Evolutionary conservation across 2,888 invertebrate genomes (phyloP).

Genomic region (Nymphalis urticae): DNA sequence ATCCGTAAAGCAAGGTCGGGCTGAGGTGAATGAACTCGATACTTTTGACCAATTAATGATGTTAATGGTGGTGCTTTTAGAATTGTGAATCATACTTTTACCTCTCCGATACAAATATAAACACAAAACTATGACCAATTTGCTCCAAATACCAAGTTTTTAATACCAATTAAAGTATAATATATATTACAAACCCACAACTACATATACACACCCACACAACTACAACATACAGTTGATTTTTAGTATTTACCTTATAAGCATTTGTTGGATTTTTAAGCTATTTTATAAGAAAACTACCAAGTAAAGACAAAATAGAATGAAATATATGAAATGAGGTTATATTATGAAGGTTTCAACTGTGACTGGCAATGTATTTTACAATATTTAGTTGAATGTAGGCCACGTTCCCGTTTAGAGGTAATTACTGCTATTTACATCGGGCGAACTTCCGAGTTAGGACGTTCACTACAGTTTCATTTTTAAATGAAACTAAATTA

Average conservation of each 20-base stretch:
- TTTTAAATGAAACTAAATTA: background rate
- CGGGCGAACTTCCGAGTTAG: conserved; percentile 19
- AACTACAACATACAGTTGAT: no score
- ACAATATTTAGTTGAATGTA: conserved; percentile 25
- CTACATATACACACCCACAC: no score
- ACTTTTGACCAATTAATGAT: conserved; percentile 37
- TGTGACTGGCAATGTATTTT: conserved; percentile 9
- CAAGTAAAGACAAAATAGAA: no score
- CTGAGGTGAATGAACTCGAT: conserved; percentile 33
- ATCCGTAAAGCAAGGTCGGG: conserved; percentile 51
- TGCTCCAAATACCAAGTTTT: no score
- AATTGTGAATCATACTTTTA: conserved; percentile 17
- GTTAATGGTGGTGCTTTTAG: conserved; percentile 26
- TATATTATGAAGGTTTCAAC: background rate
- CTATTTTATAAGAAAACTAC: no score
- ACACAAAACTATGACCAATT: background rate
- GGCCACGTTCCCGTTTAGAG: conserved; percentile 30
- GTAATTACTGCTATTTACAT: conserved; percentile 28
- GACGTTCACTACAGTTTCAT: background rate
- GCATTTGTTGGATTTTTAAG: no score
- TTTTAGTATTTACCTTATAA: no score
- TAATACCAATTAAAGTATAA: no score
- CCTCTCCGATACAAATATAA: conserved; percentile 2
- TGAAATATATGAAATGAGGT: no score
- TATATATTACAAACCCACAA: no score